Conservation (phyloP, 1,140 invertebrate genomes). For the Uloborus diversus region DNA sequence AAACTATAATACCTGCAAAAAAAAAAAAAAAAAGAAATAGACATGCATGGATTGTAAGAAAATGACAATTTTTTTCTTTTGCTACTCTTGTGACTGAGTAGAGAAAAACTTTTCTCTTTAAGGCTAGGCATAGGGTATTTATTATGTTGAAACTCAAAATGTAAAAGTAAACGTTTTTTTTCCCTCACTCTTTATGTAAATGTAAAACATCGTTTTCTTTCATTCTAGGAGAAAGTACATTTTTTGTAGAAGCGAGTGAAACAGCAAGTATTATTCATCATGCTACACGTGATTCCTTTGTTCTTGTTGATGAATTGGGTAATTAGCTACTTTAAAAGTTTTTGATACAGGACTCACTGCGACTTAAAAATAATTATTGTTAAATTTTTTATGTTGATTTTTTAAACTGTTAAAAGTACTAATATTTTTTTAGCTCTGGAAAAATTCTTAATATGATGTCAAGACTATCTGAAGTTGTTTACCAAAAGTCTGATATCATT, state of each 20-base stretch:
- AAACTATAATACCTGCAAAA: too few relatives aligned
- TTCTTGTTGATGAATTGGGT: constrained; percentile 74
- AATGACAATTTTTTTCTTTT: too few relatives aligned
- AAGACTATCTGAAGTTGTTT: too few relatives aligned
- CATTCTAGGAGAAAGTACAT: constrained; percentile 65
- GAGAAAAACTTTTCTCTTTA: too few relatives aligned
- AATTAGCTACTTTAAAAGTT: background rate
- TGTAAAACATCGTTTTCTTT: too few relatives aligned
- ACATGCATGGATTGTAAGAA: too few relatives aligned
- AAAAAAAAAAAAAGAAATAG: too few relatives aligned
- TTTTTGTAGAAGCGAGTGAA: constrained; percentile 74
- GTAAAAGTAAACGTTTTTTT: background rate
- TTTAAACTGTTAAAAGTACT: background rate
- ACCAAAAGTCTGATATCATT: too few relatives aligned
- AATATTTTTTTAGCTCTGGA: background rate
- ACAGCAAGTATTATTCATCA: constrained; percentile 69
- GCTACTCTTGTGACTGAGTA: too few relatives aligned
- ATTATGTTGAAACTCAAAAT: background rate
- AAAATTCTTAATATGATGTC: constrained; percentile 49
- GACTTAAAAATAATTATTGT: background rate
- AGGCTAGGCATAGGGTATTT: too few relatives aligned
- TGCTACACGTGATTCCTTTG: constrained; percentile 69
- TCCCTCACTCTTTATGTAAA: background rate
- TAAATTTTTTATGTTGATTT: background rate
- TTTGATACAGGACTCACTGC: background rate